Conservation (phyloP, 2,888 invertebrate species). For the Melieria omissa region DNA sequence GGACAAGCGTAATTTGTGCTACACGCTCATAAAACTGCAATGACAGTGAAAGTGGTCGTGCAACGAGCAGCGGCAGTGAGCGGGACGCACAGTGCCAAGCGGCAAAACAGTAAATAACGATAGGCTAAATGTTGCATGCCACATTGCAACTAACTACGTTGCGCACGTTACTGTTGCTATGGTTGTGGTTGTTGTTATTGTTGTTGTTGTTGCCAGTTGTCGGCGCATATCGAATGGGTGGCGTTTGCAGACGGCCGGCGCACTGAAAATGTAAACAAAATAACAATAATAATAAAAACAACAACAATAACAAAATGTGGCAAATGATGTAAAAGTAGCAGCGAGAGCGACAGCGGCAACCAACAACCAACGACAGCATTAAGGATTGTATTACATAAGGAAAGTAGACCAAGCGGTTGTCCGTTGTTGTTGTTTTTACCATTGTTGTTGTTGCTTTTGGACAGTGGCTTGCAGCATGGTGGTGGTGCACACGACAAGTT, state of each 20-base stretch:
- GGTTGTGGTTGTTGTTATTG: no score
- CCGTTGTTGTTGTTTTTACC: not conserved
- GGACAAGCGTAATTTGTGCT: conserved; percentile 1
- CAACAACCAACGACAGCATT: not conserved
- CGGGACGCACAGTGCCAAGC: not conserved
- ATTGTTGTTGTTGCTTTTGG: not conserved
- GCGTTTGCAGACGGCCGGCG: not conserved
- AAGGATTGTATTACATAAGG: not conserved
- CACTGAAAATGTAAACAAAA: not conserved
- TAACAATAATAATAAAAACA: not conserved
- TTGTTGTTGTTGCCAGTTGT: no score
- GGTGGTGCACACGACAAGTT: not conserved
- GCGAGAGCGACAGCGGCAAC: not conserved
- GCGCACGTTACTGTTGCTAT: no score
- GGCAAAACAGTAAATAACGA: not conserved
- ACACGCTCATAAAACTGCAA: conserved; percentile 10
- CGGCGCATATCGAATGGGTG: not conserved
- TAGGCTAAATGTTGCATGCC: not conserved
- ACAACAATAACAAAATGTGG: not conserved
- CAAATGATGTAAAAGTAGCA: not conserved
- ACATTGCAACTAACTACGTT: not conserved
- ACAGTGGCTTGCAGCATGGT: not conserved
- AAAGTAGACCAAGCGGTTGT: not conserved
- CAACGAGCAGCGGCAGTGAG: not conserved
- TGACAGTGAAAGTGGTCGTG: conserved; percentile 23